phyloP scores from a whole-genome alignment of 2,113 vertebrate genomes.

The Perca schrenkii region DNA sequence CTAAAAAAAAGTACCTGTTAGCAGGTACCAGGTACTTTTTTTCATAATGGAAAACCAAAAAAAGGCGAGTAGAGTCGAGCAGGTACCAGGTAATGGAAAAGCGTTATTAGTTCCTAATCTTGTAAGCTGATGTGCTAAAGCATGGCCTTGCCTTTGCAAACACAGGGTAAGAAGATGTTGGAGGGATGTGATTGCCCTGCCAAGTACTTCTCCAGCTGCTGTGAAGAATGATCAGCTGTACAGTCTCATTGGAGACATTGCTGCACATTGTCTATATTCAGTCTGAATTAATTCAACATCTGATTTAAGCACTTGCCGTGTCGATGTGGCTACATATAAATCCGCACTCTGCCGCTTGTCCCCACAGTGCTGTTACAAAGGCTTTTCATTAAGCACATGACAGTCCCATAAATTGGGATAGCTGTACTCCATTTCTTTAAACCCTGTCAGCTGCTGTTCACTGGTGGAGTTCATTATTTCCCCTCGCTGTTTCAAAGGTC shows the following conservation, averaged over 20 bases:
- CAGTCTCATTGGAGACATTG: constrained; percentile 4
- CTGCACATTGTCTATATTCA: constrained; percentile 24
- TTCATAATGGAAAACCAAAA: too few relatives aligned
- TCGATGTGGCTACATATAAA: constrained; percentile 32
- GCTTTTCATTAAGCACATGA: constrained; percentile 40
- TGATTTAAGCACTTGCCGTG: not conserved
- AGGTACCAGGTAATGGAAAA: too few relatives aligned
- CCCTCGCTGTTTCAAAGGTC: constrained; percentile 38
- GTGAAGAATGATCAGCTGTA: constrained; percentile 28
- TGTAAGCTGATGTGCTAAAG: not conserved
- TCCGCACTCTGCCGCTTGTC: constrained; percentile 25
- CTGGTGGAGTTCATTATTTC: constrained; percentile 39
- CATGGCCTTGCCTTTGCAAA: not conserved
- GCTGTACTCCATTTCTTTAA: constrained; percentile 11
- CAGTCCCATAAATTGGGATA: constrained; percentile 19
- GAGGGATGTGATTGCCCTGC: constrained; percentile 15
- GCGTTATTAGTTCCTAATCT: not conserved
- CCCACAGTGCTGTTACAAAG: constrained; percentile 21
- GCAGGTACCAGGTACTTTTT: too few relatives aligned
- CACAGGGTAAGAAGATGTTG: not conserved
- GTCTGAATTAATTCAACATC: not conserved
- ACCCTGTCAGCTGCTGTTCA: constrained; percentile 26
- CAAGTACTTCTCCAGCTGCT: constrained; percentile 20
- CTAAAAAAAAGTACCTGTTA: too few relatives aligned
- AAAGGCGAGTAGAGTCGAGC: too few relatives aligned